Base-by-base conservation (phyloP, 2,888 invertebrate species). In the Sinelater perroti region DNA sequence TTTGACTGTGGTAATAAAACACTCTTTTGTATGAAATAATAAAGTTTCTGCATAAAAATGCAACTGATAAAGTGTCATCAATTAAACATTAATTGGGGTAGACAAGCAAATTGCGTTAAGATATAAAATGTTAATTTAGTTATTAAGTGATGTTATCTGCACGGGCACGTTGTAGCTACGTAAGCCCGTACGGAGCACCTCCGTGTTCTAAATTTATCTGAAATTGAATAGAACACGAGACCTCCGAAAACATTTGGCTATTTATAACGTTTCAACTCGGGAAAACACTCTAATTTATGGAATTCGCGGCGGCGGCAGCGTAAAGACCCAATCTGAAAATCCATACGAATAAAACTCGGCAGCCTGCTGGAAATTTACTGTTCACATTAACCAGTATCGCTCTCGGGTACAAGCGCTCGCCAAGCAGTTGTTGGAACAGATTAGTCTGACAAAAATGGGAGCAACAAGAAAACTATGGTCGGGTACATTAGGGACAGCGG, bases 321-420 rank as follows among this genome's bases (percentile, higher is more conserved):
- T 56, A 62, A 55, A 65, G 62, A 63, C 61, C 60, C 66, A 67
- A 66, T 66, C 67, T 64, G 63, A 61, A 67, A 63, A 65, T 65
- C 63, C 64, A 60, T 59, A 60, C 60, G 64, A 63, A 65, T 60
- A 63, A 63, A 65, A 65, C 57, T 57, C 56, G 54, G 60, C 57
- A 54, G 46, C 42, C 55, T 56, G 58, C 54, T 56, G 33, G 55
- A 64, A 64, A 65, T 67, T 67, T 67, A 67, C 61, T 63, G 51
- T 65, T 60, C 59, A 58, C 63, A 67, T 59, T 57, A 55, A 59
- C 50, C 20, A 42, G 56, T 45, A 60, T 60, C 45, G 55, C 55
- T 52, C 42, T 51, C 24, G 56, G 51, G 35, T 55, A 56, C 51
- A 51, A 56, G 36, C 55, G 50, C 42, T 46, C 51, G 51, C 47